phyloP scores from a whole-genome alignment of 2,888 invertebrate genomes.

The Clivina fossor region DNA sequence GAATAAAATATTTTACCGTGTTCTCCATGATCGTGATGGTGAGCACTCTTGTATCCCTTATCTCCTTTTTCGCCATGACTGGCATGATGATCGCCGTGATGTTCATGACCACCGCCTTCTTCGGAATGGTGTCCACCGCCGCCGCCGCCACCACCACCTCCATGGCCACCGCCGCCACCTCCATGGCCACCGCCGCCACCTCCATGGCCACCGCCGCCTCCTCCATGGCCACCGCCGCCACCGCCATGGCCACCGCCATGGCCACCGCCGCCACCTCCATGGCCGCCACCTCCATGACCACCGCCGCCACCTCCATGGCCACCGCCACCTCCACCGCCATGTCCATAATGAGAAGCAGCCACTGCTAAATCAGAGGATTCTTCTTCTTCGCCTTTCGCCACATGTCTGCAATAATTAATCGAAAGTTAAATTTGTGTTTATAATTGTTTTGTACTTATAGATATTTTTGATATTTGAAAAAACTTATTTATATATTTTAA shows the following conservation, averaged over 20 bases:
- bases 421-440: no score
- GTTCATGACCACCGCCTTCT: constrained; percentile 69
- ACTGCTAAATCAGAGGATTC: constrained; percentile 52
- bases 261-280: constrained; percentile 4
- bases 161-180: constrained; percentile 27
- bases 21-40: constrained; percentile 77
- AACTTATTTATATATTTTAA: no score
- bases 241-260: neutral
- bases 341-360: constrained; percentile 52
- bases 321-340: constrained; percentile 20
- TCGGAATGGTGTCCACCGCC: constrained; percentile 61
- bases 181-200: constrained; percentile 23
- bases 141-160: constrained; percentile 16
- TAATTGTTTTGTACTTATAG: no score
- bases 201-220: constrained; percentile 4
- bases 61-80: constrained; percentile 76
- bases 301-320: constrained; percentile 11
- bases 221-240: neutral
- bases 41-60: constrained; percentile 75
- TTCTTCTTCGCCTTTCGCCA: constrained; percentile 30
- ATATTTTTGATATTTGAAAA: no score
- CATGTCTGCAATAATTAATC: constrained; percentile 15
- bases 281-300: constrained; percentile 4
- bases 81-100: constrained; percentile 68
- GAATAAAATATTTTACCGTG: no score